phyloP scores from a whole-genome alignment of 1,140 invertebrate genomes.

The Cydia fagiglandana region DNA sequence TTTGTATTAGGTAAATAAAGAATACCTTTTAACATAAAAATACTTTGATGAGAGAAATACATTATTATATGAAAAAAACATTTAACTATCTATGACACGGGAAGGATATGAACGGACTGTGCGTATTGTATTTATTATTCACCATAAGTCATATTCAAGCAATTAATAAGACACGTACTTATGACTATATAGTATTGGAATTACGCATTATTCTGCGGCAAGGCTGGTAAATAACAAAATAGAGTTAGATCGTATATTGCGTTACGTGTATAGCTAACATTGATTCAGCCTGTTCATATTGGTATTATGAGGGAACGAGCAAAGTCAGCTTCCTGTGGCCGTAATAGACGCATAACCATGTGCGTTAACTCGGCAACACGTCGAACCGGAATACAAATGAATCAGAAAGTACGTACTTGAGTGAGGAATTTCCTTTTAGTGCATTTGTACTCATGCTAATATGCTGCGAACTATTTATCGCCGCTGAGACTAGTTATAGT shows the following conservation, averaged over 20 bases:
- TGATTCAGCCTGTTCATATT: slow-evolving; percentile 17
- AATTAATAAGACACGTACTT: not conserved
- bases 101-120: not conserved
- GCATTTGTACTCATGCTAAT: slow-evolving; percentile 44
- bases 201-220: slow-evolving; percentile 10
- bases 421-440: slow-evolving; percentile 69
- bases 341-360: slow-evolving; percentile 51
- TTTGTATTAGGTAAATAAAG: too few species aligned
- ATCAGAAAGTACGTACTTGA: slow-evolving; percentile 67
- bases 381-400: slow-evolving; percentile 68
- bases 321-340: slow-evolving; percentile 52
- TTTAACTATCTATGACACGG: not conserved
- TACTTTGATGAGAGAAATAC: too few species aligned
- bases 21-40: too few species aligned
- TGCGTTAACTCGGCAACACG: slow-evolving; percentile 55
- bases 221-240: slow-evolving; percentile 5
- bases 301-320: slow-evolving; percentile 44
- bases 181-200: not conserved
- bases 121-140: not conserved
- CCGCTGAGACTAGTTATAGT: not conserved
- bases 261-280: slow-evolving; percentile 8
- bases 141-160: slow-evolving; percentile 4
- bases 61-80: too few species aligned
- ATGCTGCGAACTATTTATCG: slow-evolving; percentile 38
- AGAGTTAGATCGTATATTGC: not conserved